Conservation (phyloP, 2,888 invertebrate genomes). For the Latrodectus elegans region DNA sequence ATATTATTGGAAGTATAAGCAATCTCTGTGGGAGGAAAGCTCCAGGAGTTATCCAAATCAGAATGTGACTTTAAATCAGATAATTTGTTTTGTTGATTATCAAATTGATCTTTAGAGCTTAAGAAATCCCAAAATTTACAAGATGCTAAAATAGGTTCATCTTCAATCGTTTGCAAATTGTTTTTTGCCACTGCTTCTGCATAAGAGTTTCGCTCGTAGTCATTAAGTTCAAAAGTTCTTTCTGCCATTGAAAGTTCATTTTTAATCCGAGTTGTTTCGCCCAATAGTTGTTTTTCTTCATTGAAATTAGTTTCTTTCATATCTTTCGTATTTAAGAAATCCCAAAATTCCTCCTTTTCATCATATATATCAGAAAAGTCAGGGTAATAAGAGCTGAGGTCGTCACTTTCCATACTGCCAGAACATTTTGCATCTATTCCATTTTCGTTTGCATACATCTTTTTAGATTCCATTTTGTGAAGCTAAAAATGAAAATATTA, state of each 20-base stretch:
- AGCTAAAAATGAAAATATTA: no score
- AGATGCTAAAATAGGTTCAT: neutral
- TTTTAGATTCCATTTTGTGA: no score
- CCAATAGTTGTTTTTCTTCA: neutral
- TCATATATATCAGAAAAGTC: constrained; percentile 38
- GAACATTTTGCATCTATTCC: no score
- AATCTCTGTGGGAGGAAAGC: no score
- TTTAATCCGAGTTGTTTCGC: neutral
- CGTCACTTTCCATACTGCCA: no score
- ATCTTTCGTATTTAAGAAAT: constrained; percentile 20
- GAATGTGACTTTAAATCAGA: neutral
- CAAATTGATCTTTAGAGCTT: neutral
- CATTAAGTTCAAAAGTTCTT: neutral
- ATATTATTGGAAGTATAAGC: no score
- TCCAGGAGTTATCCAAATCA: no score
- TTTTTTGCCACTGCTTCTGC: neutral
- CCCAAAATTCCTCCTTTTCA: constrained; percentile 48
- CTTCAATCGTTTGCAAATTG: neutral
- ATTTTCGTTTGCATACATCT: no score
- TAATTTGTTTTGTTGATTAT: neutral
- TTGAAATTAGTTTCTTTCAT: neutral
- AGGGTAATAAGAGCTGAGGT: neutral
- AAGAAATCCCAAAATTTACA: constrained; percentile 25
- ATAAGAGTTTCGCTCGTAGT: neutral
- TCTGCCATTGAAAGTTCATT: neutral